Conservation (phyloP, 2,888 invertebrate species). For the Syrista parreyssii region DNA sequence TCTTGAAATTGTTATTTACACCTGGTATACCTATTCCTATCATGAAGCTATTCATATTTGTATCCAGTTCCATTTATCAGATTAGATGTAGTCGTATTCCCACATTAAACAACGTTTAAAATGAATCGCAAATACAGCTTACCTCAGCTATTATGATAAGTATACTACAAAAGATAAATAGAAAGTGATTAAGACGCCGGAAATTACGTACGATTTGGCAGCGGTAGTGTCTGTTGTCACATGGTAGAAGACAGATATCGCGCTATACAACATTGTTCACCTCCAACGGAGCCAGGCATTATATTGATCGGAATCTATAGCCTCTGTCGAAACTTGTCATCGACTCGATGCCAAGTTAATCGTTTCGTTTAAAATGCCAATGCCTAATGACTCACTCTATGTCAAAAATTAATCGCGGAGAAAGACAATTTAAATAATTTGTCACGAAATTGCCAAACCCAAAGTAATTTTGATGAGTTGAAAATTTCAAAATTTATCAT, state of each 20-base stretch:
- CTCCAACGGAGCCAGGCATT: neutral
- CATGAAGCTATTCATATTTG: neutral
- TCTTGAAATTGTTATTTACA: neutral
- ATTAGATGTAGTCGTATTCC: neutral
- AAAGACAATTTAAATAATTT: neutral
- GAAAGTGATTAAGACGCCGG: neutral
- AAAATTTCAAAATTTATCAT: neutral
- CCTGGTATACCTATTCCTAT: neutral
- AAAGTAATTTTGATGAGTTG: neutral
- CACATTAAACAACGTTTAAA: neutral
- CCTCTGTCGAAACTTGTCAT: conserved; percentile 13
- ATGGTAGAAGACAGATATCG: neutral
- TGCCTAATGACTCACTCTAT: neutral
- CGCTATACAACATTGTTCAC: conserved; percentile 10
- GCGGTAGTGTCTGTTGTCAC: neutral
- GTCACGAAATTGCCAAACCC: neutral
- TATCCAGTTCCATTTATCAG: neutral
- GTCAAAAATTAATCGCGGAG: neutral
- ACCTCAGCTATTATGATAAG: neutral
- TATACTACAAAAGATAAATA: neutral
- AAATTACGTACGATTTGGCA: neutral
- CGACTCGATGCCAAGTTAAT: conserved; percentile 12
- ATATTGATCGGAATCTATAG: conserved; percentile 4
- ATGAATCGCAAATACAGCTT: neutral
- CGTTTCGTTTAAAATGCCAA: neutral